These are phyloP conservation scores for Meteorus colon DNA, from an alignment of 2,888 invertebrate genomes.

Conservation along the genomic window DNA sequence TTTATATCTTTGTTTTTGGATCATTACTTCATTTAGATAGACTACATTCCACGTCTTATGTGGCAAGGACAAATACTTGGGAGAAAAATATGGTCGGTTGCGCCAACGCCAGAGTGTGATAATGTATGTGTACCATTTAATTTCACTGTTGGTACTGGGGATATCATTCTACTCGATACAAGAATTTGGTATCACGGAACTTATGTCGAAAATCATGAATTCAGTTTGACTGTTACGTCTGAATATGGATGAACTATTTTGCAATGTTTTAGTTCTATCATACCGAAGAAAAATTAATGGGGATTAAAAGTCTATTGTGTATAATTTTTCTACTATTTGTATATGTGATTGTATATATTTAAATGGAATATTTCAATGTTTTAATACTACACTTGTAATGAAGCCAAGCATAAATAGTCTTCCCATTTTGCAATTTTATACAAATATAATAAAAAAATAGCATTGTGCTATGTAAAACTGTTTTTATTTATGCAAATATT, in stretches of 20 bases:
- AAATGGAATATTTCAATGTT: background rate
- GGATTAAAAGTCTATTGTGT: background rate
- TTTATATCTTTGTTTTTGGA: background rate
- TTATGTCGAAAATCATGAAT: slow-evolving; percentile 84
- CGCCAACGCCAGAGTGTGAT: slow-evolving; percentile 92
- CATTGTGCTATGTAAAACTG: background rate
- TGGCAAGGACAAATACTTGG: slow-evolving; percentile 95
- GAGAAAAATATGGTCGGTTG: slow-evolving; percentile 88
- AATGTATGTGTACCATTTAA: slow-evolving; percentile 82
- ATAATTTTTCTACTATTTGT: background rate
- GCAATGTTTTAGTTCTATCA: background rate
- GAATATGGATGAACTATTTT: slow-evolving; percentile 83
- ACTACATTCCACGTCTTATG: slow-evolving; percentile 92
- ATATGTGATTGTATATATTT: slow-evolving; percentile 8
- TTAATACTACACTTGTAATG: background rate
- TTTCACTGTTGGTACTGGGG: slow-evolving; percentile 88
- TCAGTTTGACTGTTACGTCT: slow-evolving; percentile 92
- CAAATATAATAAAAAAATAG: slow-evolving; percentile 1
- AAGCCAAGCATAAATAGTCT: slow-evolving; percentile 2
- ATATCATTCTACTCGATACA: slow-evolving; percentile 93
- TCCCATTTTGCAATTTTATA: slow-evolving; percentile 9
- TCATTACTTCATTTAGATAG: slow-evolving; percentile 78
- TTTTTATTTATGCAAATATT: slow-evolving; percentile 14
- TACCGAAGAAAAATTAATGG: background rate
- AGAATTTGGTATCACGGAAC: slow-evolving; percentile 95